Evolutionary conservation across 2,797 vertebrate genomes (phyloP).

Genomic region (Salmo trutta): DNA sequence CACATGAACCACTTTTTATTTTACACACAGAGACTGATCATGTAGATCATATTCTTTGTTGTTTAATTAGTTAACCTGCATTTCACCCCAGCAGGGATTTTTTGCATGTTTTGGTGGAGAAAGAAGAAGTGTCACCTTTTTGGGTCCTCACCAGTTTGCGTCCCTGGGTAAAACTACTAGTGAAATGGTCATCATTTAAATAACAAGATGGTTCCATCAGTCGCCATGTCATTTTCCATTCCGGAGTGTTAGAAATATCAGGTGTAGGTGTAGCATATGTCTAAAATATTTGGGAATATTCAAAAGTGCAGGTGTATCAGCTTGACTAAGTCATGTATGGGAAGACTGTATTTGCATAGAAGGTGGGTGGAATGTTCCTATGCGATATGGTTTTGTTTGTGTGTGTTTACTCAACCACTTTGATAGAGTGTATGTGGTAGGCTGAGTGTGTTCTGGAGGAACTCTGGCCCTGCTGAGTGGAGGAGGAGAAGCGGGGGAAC

Average conservation of each 20-base stretch:
- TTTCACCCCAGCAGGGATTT: too few relatives aligned
- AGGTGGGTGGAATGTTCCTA: not conserved
- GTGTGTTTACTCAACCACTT: slow-evolving; percentile 85
- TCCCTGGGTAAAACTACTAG: slow-evolving; percentile 1
- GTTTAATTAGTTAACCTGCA: too few relatives aligned
- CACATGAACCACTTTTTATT: too few relatives aligned
- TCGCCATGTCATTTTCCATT: not conserved
- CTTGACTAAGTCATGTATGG: not conserved
- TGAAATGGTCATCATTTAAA: not conserved
- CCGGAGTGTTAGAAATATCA: slow-evolving; percentile 7
- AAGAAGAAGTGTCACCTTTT: too few relatives aligned
- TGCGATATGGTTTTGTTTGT: not conserved
- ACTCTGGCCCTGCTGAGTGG: slow-evolving; percentile 72
- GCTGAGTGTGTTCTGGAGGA: slow-evolving; percentile 65
- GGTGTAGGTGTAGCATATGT: not conserved
- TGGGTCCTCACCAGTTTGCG: too few relatives aligned
- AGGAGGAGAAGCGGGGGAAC: slow-evolving; percentile 77
- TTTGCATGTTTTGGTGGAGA: too few relatives aligned
- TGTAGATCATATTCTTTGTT: too few relatives aligned
- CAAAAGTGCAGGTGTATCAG: not conserved
- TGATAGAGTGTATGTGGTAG: slow-evolving; percentile 83
- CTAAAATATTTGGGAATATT: not conserved
- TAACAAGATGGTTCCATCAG: not conserved
- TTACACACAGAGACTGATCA: too few relatives aligned
- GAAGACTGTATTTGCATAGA: not conserved